Evolutionary conservation across 2,888 invertebrate species (phyloP), one percentile per base, ranked within the genome.

Genomic region (Amaurobius ferox): DNA sequence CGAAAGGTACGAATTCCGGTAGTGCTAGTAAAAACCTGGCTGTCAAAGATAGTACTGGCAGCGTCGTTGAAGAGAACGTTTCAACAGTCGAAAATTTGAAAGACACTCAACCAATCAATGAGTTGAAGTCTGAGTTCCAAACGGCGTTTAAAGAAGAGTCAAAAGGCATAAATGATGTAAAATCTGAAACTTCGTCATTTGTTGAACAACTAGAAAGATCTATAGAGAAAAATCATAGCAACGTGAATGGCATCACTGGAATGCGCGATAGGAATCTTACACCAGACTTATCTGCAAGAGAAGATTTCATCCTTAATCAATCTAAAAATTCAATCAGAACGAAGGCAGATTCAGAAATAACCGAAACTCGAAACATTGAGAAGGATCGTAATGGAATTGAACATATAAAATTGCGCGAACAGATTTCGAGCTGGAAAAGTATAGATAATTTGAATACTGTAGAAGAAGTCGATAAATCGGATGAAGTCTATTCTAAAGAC

Each of bases 341-440:
- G 6, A 2, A 44, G 16, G 9, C 6, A 16, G 16, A 13, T 16
- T 16, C 11, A 16, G 5, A 23, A 23, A 23, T 23, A n/a, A 6
- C 23, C 23, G 23, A 23, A 16, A 0, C 1, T 23, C 7, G 1
- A 1, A 6, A 23, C 1, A 3, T 5, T 19, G 23, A 23, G 11
- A 23, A 55, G 3, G 19, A 6, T n/a, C 55, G 5, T 2, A 16
- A 44, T 13, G 16, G 2, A 44, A 7, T 9, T 9, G 6, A 44
- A 9, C 2, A 44, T 16, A 35, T 35, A 11, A 35, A 35, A 7
- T 3, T 23, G 23, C 23, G 1, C 19, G 23, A 55, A n/a, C 7
- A 23, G 23, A 5, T 55, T 55, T 55, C n/a, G 6, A 77, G 48
- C 6, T 44, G 48, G 66, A 13, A 76, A 30, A 48, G 67, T 23